phyloP scores from a whole-genome alignment of 2,113 vertebrate genomes.

The Nothocercus nigrocapillus region DNA sequence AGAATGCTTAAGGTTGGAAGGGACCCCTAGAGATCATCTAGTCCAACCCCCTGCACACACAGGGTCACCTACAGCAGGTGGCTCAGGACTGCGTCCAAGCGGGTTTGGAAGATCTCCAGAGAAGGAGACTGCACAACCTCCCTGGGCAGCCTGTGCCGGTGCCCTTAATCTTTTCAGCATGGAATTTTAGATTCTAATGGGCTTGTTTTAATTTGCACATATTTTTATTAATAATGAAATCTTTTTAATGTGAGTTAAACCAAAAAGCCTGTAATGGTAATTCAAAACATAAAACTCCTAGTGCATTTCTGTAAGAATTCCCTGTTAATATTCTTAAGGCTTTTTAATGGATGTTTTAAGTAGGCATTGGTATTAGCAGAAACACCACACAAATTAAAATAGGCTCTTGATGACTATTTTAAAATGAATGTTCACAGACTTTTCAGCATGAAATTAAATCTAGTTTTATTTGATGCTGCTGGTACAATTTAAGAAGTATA shows the following conservation, averaged over 20 bases:
- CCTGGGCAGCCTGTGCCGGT: neutral
- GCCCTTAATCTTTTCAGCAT: slow-evolving; percentile 55
- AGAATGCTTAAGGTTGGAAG: too few species aligned
- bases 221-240: slow-evolving; percentile 80
- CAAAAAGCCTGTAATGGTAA: slow-evolving; percentile 78
- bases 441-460: slow-evolving; percentile 68
- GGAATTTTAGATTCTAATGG: slow-evolving; percentile 72
- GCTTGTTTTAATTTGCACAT: slow-evolving; percentile 77
- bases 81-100: too few species aligned
- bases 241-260: slow-evolving; percentile 77
- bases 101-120: too few species aligned
- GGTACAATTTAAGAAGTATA: slow-evolving; percentile 26
- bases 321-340: slow-evolving; percentile 78
- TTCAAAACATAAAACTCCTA: slow-evolving; percentile 76
- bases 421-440: slow-evolving; percentile 73
- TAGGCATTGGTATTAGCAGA: slow-evolving; percentile 73
- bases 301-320: slow-evolving; percentile 70
- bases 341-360: slow-evolving; percentile 75
- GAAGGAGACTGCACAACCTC: too few species aligned
- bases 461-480: slow-evolving; percentile 30
- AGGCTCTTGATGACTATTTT: slow-evolving; percentile 75
- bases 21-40: too few species aligned
- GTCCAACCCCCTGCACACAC: too few species aligned
- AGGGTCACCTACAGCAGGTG: too few species aligned
- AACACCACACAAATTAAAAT: slow-evolving; percentile 82